Percentiles rank a stretch among this genome's conserved stretches.
Conservation (phyloP, 2,888 invertebrate species). For the Agriotes lineatus region DNA sequence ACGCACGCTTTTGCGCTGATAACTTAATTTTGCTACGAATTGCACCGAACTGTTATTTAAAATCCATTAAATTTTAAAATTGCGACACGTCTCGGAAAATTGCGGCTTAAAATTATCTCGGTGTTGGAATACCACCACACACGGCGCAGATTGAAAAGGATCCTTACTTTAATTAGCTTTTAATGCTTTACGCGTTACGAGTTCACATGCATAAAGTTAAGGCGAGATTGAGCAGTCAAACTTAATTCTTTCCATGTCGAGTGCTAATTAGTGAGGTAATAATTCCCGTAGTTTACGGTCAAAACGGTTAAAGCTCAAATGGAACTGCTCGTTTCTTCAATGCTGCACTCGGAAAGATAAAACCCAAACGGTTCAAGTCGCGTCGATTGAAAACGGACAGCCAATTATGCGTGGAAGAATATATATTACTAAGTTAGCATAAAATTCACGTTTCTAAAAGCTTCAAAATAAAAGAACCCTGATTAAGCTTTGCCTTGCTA, state of each 20-base stretch:
- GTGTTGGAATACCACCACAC: conserved; percentile 48
- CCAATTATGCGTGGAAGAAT: no score
- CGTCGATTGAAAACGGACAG: no score
- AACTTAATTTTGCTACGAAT: conserved; percentile 31
- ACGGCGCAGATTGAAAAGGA: conserved; percentile 45
- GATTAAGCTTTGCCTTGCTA: no score
- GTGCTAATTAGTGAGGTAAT: conserved; percentile 46
- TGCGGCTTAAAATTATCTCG: conserved; percentile 44
- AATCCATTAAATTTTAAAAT: conserved; percentile 54
- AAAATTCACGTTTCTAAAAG: no score
- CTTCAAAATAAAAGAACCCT: no score
- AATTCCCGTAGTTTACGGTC: conserved; percentile 41
- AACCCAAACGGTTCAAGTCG: neutral
- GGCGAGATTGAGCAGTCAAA: conserved; percentile 49
- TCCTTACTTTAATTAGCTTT: conserved; percentile 54
- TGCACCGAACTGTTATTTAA: conserved; percentile 52
- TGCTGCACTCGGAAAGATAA: neutral
- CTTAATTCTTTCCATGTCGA: conserved; percentile 48
- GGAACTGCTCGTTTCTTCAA: neutral
- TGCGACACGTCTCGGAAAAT: conserved; percentile 55
- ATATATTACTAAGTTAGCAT: no score
- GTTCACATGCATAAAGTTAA: conserved; percentile 34
- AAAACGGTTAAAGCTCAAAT: conserved; percentile 18
- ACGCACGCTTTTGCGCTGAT: conserved; percentile 15
- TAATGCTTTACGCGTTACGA: conserved; percentile 48